These are phyloP conservation scores for Drosophila aff. DNA, from an alignment of 1,140 invertebrate genomes.

Conservation along the genomic window DNA sequence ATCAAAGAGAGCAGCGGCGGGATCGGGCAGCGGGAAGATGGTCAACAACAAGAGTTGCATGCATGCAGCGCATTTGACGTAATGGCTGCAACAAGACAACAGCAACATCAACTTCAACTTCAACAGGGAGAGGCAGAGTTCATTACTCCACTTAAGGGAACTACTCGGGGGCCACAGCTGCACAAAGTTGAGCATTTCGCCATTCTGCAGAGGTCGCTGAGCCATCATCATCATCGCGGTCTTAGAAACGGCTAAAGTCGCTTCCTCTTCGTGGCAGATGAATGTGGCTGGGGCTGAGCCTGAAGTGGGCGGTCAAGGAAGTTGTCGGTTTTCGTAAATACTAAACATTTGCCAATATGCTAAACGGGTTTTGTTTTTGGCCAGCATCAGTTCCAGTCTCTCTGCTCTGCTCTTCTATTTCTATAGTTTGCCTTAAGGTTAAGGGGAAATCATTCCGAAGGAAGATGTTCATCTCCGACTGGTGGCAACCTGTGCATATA, in stretches of 20 bases:
- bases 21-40: neutral
- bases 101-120: constrained; percentile 24
- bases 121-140: constrained; percentile 61
- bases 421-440: constrained; percentile 69
- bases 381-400: constrained; percentile 4
- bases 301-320: constrained; percentile 82
- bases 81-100: constrained; percentile 25
- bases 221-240: constrained; percentile 60
- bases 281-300: constrained; percentile 10
- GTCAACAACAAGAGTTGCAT: constrained; percentile 54
- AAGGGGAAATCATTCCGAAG: constrained; percentile 68
- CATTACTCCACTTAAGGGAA: constrained; percentile 79
- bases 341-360: constrained; percentile 79
- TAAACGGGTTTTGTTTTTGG: constrained; percentile 65
- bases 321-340: constrained; percentile 68
- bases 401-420: constrained; percentile 60
- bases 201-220: constrained; percentile 64
- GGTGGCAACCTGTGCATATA: constrained; percentile 54
- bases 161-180: constrained; percentile 53
- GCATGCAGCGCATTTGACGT: constrained; percentile 60
- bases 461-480: constrained; percentile 71
- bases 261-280: constrained; percentile 17
- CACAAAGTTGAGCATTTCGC: constrained; percentile 70
- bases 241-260: constrained; percentile 16
- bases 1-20: constrained; percentile 38